Percentiles rank a stretch among this genome's conserved stretches.
Conservation (phyloP, 2,113 vertebrate genomes). For the Eolophus roseicapilla region DNA sequence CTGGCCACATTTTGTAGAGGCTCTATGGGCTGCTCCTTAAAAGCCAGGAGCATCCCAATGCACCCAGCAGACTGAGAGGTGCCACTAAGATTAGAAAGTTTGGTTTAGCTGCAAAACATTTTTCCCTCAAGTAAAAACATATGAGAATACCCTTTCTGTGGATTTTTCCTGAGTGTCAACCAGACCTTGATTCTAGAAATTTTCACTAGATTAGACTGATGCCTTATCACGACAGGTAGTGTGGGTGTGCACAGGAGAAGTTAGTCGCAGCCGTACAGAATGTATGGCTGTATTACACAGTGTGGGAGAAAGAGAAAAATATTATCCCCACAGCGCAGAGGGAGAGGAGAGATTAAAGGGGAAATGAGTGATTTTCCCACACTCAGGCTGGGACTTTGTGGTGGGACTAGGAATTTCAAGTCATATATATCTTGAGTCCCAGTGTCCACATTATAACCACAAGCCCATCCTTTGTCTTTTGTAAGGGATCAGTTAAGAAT, state of each 20-base stretch:
- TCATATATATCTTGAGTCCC: not conserved
- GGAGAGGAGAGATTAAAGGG: not conserved
- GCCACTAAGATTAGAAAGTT: not conserved
- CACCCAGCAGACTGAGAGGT: not conserved
- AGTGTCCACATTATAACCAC: not conserved
- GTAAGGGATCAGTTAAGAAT: slow-evolving; percentile 1
- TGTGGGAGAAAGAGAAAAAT: not conserved
- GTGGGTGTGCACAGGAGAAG: not conserved
- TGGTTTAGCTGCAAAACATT: not conserved
- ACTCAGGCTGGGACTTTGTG: not conserved
- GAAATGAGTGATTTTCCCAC: slow-evolving; percentile 39
- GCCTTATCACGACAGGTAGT: not conserved
- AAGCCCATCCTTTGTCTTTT: slow-evolving; percentile 8
- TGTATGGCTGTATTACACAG: rapidly evolving
- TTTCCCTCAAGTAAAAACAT: not conserved
- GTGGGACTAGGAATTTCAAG: slow-evolving; percentile 4
- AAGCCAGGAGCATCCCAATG: not conserved
- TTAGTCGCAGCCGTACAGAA: not conserved
- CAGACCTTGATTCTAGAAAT: not conserved
- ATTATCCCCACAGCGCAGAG: not conserved
- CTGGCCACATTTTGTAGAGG: not conserved
- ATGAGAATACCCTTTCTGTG: not conserved
- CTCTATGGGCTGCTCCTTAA: not conserved
- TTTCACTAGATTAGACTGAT: not conserved
- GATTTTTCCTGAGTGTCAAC: not conserved